Evolutionary conservation across 1,140 invertebrate genomes (phyloP).

Genomic region (Portunus trituberculatus): DNA sequence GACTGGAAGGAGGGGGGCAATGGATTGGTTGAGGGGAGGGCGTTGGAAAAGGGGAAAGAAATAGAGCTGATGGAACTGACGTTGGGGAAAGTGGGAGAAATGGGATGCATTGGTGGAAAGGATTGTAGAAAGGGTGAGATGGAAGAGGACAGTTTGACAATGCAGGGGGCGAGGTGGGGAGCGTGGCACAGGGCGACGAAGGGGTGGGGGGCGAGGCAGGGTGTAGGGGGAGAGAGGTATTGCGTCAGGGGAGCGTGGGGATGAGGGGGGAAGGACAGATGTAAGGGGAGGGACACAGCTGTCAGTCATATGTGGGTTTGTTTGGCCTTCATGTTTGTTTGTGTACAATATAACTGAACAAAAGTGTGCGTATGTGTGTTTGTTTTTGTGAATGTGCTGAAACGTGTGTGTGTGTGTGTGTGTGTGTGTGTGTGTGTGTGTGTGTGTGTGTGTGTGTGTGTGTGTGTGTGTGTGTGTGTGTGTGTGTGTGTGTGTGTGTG

Average conservation of each 20-base stretch:
- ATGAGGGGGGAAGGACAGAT: not conserved
- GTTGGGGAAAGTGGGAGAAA: too few relatives aligned
- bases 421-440: not conserved
- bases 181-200: not conserved
- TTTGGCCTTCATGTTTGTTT: not conserved
- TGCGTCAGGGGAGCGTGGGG: too few relatives aligned
- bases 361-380: not conserved
- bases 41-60: not conserved
- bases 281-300: not conserved
- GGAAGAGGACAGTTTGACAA: not conserved
- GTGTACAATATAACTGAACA: not conserved
- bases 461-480: slow-evolving; percentile 20
- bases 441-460: slow-evolving; percentile 20
- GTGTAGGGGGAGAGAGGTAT: not conserved
- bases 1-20: not conserved
- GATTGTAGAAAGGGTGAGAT: not conserved
- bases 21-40: not conserved
- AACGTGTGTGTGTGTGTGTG: not conserved
- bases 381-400: not conserved
- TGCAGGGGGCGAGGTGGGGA: not conserved
- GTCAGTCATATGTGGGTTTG: not conserved
- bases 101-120: too few relatives aligned
- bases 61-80: too few relatives aligned
- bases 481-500: slow-evolving; percentile 6
- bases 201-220: not conserved